Conservation (phyloP, 2,113 vertebrate species). For the Pluvianellus socialis region DNA sequence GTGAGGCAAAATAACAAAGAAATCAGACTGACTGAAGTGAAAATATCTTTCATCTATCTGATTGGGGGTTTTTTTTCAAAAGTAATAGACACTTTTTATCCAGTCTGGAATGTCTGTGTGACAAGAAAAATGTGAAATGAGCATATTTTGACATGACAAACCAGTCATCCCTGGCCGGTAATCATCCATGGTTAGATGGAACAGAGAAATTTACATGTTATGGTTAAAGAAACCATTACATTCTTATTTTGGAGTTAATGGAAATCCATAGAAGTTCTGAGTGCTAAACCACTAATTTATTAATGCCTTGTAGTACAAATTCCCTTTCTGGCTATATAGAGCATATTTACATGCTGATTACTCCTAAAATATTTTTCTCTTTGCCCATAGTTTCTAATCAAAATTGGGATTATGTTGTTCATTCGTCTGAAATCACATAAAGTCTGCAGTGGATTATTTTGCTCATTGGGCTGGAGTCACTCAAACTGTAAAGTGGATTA, state of each 20-base stretch:
- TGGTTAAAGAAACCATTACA: not conserved
- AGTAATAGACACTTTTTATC: not conserved
- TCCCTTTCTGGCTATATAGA: not conserved
- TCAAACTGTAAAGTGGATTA: conserved; percentile 35
- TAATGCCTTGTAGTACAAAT: not conserved
- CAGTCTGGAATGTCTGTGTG: not conserved
- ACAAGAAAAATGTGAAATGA: not conserved
- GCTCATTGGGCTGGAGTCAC: not conserved
- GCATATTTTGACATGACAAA: not conserved
- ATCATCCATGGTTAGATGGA: not conserved
- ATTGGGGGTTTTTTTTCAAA: not conserved
- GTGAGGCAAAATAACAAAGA: not conserved
- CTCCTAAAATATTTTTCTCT: not conserved
- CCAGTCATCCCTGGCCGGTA: not conserved
- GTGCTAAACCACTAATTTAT: not conserved
- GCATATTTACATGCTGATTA: not conserved
- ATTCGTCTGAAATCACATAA: not conserved
- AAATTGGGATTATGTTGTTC: not conserved
- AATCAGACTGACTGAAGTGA: not conserved
- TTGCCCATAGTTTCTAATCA: not conserved
- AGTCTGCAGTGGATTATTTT: conserved; percentile 38
- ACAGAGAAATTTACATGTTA: not conserved
- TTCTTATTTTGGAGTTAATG: not conserved
- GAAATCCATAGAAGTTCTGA: not conserved
- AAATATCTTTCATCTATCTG: not conserved